phyloP scores from a whole-genome alignment of 2,888 invertebrate species.

The Drosophila pseudotakahashii region DNA sequence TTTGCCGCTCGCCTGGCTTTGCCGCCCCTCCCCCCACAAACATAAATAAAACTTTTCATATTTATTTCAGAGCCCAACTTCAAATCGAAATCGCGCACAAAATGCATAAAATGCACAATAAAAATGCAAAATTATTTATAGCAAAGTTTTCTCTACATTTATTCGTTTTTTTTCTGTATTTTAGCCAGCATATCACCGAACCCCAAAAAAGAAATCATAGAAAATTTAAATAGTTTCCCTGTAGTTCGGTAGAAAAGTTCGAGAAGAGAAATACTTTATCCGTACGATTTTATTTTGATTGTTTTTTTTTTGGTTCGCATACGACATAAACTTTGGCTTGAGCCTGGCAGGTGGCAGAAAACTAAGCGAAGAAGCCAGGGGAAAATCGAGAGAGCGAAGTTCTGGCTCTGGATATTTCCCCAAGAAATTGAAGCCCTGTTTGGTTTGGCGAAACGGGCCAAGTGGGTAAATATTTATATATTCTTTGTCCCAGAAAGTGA shows the following conservation, averaged over 20 bases:
- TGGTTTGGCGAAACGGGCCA: conserved; percentile 25
- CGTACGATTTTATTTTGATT: conserved; percentile 31
- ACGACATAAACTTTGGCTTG: conserved; percentile 37
- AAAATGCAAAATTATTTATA: conserved; percentile 80
- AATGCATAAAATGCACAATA: conserved; percentile 80
- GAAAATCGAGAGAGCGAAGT: conserved; percentile 13
- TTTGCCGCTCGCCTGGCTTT: too few relatives aligned
- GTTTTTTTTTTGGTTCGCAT: conserved; percentile 24
- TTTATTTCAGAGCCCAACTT: conserved; percentile 75
- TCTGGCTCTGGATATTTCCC: conserved; percentile 20
- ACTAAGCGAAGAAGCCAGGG: not conserved
- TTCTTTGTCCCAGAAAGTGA: conserved; percentile 59
- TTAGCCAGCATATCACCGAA: conserved; percentile 50
- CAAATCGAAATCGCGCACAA: conserved; percentile 65
- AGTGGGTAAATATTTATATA: conserved; percentile 25
- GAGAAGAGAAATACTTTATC: conserved; percentile 31
- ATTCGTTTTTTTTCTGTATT: conserved; percentile 3
- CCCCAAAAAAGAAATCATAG: conserved; percentile 44
- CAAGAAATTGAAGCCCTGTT: conserved; percentile 57
- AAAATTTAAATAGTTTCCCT: conserved; percentile 75
- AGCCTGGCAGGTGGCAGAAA: conserved; percentile 31
- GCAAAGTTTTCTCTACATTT: conserved; percentile 56
- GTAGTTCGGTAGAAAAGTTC: conserved; percentile 16
- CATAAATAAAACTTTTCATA: conserved; percentile 79
- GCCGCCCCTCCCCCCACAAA: conserved; percentile 52